phyloP scores from a whole-genome alignment of 2,888 invertebrate species.

The Acrocyrtus sp. region DNA sequence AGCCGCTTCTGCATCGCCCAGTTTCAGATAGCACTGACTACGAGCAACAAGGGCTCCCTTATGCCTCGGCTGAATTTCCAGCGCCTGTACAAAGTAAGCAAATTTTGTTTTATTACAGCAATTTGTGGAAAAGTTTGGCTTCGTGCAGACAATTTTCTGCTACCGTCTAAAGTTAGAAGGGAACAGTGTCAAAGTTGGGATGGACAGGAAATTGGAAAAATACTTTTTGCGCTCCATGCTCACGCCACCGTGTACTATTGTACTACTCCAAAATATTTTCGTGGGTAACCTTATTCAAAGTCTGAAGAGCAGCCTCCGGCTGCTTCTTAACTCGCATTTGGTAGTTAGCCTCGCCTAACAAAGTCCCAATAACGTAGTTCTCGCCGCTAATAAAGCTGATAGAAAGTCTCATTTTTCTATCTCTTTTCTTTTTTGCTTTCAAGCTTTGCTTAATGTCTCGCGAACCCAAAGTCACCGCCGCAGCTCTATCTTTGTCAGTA shows the following conservation, averaged over 20 bases:
- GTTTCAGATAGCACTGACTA: slow-evolving; percentile 61
- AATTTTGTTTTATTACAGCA: too few species aligned
- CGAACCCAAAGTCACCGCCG: slow-evolving; percentile 86
- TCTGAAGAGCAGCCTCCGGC: slow-evolving; percentile 56
- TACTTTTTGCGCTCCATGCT: too few species aligned
- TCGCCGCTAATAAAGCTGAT: slow-evolving; percentile 60
- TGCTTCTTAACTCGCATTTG: slow-evolving; percentile 61
- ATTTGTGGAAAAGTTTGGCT: too few species aligned
- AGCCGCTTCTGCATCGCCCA: slow-evolving; percentile 61
- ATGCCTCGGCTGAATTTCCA: slow-evolving; percentile 61
- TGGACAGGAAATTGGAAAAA: too few species aligned
- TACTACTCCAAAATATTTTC: too few species aligned
- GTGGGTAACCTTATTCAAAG: too few species aligned
- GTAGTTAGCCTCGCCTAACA: slow-evolving; percentile 59
- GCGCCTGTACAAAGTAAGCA: slow-evolving; percentile 56
- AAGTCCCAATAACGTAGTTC: slow-evolving; percentile 61
- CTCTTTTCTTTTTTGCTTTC: slow-evolving; percentile 79
- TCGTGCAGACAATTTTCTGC: too few species aligned
- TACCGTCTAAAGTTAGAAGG: too few species aligned
- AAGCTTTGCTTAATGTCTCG: slow-evolving; percentile 88
- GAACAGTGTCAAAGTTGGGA: too few species aligned
- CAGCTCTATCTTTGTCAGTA: slow-evolving; percentile 90
- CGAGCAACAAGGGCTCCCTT: slow-evolving; percentile 61
- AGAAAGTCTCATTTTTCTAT: slow-evolving; percentile 51
- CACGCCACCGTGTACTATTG: too few species aligned